Percentiles rank a stretch among this genome's conserved stretches.
Evolutionary conservation across 2,888 invertebrate species (phyloP).

Genomic region (Pegoplata infirma): DNA sequence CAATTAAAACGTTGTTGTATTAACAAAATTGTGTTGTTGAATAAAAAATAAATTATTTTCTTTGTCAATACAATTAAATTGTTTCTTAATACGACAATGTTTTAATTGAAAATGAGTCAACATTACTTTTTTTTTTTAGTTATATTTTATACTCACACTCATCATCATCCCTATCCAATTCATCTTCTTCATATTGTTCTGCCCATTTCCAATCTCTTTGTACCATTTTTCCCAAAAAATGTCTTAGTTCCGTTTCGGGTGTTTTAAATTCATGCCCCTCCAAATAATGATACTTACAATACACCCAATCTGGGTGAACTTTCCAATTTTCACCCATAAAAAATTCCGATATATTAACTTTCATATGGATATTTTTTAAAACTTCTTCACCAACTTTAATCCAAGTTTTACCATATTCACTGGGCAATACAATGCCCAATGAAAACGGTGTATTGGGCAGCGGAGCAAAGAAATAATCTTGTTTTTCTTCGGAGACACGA

Average conservation of each 20-base stretch:
- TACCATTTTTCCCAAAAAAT: conserved; percentile 85
- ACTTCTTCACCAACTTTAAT: conserved; percentile 88
- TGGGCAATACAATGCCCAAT: conserved; percentile 90
- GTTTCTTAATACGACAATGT: no score
- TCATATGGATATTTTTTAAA: conserved; percentile 82
- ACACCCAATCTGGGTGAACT: conserved; percentile 93
- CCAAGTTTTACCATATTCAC: conserved; percentile 83
- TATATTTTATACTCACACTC: conserved; percentile 69
- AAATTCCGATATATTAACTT: conserved; percentile 85
- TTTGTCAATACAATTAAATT: no score
- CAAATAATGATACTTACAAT: conserved; percentile 91
- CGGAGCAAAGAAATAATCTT: conserved; percentile 90
- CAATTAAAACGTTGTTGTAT: no score
- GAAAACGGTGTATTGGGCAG: conserved; percentile 92
- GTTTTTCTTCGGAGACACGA: conserved; percentile 87
- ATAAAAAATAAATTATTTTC: no score
- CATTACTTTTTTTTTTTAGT: not conserved
- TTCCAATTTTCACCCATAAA: conserved; percentile 87
- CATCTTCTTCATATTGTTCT: conserved; percentile 80
- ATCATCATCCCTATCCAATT: conserved; percentile 73
- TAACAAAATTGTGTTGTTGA: not conserved
- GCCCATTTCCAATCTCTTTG: conserved; percentile 82
- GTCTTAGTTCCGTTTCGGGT: conserved; percentile 86
- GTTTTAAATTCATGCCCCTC: conserved; percentile 86
- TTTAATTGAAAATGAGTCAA: no score